Percentiles rank a stretch among this genome's conserved stretches.
Conservation (phyloP, 2,888 invertebrate species). For the Latrodectus elegans region DNA sequence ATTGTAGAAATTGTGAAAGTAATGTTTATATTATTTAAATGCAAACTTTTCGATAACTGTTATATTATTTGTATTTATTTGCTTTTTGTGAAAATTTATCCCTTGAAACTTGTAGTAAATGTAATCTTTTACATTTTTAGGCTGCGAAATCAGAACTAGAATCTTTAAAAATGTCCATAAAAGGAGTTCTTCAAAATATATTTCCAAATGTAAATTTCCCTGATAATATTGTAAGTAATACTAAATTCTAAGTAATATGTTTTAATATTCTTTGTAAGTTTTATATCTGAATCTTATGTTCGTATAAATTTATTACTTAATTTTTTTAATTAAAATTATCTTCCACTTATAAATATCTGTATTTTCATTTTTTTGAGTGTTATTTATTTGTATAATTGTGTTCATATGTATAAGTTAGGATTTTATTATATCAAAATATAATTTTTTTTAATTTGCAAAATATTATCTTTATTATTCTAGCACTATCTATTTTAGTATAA, state of each 20-base stretch:
- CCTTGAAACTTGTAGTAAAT: too few relatives aligned
- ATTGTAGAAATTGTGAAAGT: too few relatives aligned
- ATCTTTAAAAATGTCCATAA: slow-evolving; percentile 24
- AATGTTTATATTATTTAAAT: too few relatives aligned
- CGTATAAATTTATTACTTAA: background rate
- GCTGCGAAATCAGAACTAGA: slow-evolving; percentile 24
- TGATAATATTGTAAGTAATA: slow-evolving; percentile 43
- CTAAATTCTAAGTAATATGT: background rate
- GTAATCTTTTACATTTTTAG: background rate
- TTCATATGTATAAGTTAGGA: too few relatives aligned
- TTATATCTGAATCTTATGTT: background rate
- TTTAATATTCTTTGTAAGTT: background rate
- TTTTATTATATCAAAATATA: background rate
- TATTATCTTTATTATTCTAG: background rate
- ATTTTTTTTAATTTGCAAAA: too few relatives aligned
- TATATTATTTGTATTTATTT: too few relatives aligned
- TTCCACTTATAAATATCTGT: background rate
- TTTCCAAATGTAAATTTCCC: slow-evolving; percentile 48
- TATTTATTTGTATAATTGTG: background rate
- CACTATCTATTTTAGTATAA: background rate
- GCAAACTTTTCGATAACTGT: too few relatives aligned
- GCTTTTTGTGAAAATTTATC: too few relatives aligned
- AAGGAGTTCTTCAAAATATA: slow-evolving; percentile 34
- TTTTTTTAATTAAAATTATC: too few relatives aligned
- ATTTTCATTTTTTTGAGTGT: background rate